Evolutionary conservation across 2,888 invertebrate species (phyloP), one percentile per base, ranked within the genome.

Genomic region (Oligia strigilis): DNA sequence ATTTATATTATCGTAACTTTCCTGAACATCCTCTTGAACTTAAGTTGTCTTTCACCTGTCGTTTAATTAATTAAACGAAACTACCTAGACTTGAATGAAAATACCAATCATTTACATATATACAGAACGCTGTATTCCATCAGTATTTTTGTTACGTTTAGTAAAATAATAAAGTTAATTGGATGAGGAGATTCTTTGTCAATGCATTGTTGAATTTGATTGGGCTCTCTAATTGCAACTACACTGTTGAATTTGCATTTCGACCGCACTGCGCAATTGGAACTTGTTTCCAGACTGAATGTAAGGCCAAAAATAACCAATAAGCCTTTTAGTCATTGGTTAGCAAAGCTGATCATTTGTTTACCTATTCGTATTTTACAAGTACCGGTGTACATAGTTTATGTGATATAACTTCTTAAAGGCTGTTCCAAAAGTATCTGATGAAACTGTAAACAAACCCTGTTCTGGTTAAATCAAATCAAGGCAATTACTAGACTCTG

Each of bases 191-290:
- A 78, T 73, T 81, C 52, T 76, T 89, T 81, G 77, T 80, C 75
- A 82, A 83, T 85, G 83, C 75, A 83, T 83, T 85, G 84, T 86
- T 82, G 84, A 88, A 84, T 89, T 87, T 89, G 84, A 89, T 88
- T 90, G 88, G 85, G 66, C 62, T 75, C 77, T 77, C 75, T 90
- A 85, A 90, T 90, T 90, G 89, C 83, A 80, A 72, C 84, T 78
- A 82, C 86, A 79, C 69, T 81, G 79, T 81, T 67, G 46, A 82
- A 88, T 90, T 87, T 88, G 76, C 88, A 90, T 89, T 85, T 88
- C 29, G 74, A 81, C 90, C 87, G 90, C 90, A 90, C 46, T 89
- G 90, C 90, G 88, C 82, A 82, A 88, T 81, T 83, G 19, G 60
- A 69, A 76, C 58, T 73, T 64, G 82, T 80, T 78, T 66, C 14